Conservation (phyloP, 2,888 invertebrate species). For the Reticulitermes lucifugus region DNA sequence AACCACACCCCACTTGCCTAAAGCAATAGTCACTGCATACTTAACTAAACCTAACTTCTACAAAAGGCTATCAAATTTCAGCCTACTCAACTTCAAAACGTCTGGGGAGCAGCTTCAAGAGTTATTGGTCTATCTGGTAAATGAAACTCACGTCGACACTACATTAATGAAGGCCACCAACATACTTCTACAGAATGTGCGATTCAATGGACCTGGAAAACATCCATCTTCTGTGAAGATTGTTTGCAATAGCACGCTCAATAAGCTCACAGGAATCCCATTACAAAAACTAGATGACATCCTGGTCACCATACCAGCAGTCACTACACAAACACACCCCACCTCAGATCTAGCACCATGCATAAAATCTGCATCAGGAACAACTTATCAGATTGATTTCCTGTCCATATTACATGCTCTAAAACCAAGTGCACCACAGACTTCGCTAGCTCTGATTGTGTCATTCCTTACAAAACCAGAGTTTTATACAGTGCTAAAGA, state of each 20-base stretch:
- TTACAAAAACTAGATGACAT: neutral
- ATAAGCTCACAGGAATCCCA: neutral
- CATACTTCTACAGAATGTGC: neutral
- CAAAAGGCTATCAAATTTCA: constrained; percentile 2
- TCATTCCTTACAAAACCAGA: constrained; percentile 13
- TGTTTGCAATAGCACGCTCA: constrained; percentile 19
- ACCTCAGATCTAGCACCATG: constrained; percentile 4
- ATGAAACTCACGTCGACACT: neutral
- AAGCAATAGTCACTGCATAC: neutral
- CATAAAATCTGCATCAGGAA: constrained; percentile 14
- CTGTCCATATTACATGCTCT: constrained; percentile 9
- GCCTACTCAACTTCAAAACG: constrained; percentile 16
- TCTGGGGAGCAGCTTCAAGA: constrained; percentile 28
- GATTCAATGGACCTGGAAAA: constrained; percentile 24
- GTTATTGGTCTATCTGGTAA: constrained; percentile 8
- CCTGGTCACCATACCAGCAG: neutral
- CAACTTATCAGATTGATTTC: constrained; percentile 19
- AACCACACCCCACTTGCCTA: constrained; percentile 1
- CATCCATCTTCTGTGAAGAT: neutral
- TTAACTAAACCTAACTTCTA: constrained; percentile 8
- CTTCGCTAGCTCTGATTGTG: neutral
- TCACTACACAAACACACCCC: too few relatives aligned
- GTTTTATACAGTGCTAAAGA: neutral
- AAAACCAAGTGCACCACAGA: constrained; percentile 15
- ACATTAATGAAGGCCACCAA: constrained; percentile 13